phyloP scores from a whole-genome alignment of 2,113 vertebrate genomes.

The Orycteropus afer region DNA sequence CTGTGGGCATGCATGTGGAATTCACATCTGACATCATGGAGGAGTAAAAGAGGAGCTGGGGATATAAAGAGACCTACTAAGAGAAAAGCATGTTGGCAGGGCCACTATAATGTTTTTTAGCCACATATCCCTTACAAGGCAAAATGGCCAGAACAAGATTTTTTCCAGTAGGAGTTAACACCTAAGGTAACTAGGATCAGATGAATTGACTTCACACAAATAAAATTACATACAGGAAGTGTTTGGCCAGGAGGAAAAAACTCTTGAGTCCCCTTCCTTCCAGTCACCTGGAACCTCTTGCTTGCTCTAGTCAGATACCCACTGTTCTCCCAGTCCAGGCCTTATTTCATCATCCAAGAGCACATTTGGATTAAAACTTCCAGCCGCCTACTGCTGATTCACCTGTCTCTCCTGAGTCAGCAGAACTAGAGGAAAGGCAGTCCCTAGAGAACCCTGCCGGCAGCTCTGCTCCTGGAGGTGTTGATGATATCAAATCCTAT shows the following conservation, averaged over 20 bases:
- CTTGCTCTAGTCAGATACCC: conserved; percentile 31
- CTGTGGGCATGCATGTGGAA: background rate
- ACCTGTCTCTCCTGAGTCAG: conserved; percentile 62
- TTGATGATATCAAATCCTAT: background rate
- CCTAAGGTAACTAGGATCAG: too few relatives aligned
- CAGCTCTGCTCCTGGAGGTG: background rate
- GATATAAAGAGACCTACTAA: background rate
- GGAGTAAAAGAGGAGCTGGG: background rate
- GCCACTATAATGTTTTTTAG: background rate
- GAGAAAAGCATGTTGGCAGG: background rate
- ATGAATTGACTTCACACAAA: background rate
- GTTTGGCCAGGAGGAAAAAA: background rate
- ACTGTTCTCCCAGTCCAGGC: rapidly evolving
- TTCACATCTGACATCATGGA: rapidly evolving
- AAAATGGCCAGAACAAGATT: background rate
- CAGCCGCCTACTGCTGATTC: conserved; percentile 1
- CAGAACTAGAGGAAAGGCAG: background rate
- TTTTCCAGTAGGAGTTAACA: background rate
- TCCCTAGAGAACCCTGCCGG: conserved; percentile 20
- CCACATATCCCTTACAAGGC: background rate
- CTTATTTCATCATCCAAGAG: background rate
- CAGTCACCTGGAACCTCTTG: background rate
- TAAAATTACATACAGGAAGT: too few relatives aligned
- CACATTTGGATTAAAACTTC: background rate
- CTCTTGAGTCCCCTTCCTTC: background rate